Base-by-base conservation (phyloP, 1,140 invertebrate genomes). In the Cepaea nemoralis region DNA sequence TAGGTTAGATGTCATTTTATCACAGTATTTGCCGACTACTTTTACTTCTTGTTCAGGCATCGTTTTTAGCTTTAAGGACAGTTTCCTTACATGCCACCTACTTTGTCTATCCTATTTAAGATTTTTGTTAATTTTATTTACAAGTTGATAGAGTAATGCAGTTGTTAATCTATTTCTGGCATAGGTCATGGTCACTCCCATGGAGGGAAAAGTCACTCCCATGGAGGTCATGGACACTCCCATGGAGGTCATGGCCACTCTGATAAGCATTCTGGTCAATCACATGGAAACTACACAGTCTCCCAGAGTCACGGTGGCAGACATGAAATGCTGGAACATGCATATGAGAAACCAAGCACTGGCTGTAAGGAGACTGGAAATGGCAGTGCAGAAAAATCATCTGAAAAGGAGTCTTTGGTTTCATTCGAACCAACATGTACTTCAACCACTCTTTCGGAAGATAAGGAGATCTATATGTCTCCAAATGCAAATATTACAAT, bases 171-270 rank as follows among this genome's bases (percentile, higher is more conserved):
- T n/a, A n/a, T n/a, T 45, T 45, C 42, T 45, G 8, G 19, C 19
- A 45, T 45, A 45, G 42, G 42, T 45, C 42, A 55, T 10, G 50
- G 50, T 55, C 50, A 55, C n/a, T 55, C 50, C 19, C 50, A 55
- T 55, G 83, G 77, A 24, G 76, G 70, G 40, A 31, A 78, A 86
- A 87, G 87, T 75, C 90, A 90, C 77, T 87, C 84, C 24, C 89
- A 90, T 83, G 85, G 85, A 12, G 50, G 73, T 69, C 42, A 87
- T 50, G 85, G 85, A 27, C 85, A 88, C 73, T 76, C 83, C n/a
- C 50, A 55, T 55, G 83, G 77, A 24, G 76, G 70, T 55, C 40
- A 78, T 86, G 88, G 87, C 76, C 90, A 90, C 77, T 87, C 84
- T n/a, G 88, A 90, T 83, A 85, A 84, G 19, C 48, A 66, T 69